A percentile compares a stretch with the other conserved stretches of the same genome.
Evolutionary conservation across 2,888 invertebrate species (phyloP).

Genomic region (Phaedon cochleariae): DNA sequence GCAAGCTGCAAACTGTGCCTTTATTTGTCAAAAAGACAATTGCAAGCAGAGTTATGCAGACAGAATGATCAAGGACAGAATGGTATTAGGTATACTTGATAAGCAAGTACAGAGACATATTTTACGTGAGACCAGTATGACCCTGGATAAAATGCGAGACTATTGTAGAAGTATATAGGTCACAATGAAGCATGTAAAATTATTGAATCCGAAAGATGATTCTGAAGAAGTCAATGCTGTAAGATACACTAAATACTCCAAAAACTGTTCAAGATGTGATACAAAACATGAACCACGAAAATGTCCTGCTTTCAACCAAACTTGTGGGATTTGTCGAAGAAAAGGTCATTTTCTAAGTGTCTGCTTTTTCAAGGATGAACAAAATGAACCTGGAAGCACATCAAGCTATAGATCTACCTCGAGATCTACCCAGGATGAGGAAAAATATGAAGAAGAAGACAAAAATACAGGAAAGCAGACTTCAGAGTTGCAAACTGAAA

Average conservation of each 20-base stretch:
- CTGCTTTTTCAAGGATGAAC: slow-evolving; percentile 2
- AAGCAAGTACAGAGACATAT: slow-evolving; percentile 5
- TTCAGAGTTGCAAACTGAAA: background rate
- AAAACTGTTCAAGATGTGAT: slow-evolving; percentile 6
- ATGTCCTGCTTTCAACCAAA: slow-evolving; percentile 12
- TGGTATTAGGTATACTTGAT: slow-evolving; percentile 1
- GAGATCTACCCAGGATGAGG: background rate
- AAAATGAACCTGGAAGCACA: background rate
- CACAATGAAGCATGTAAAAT: background rate
- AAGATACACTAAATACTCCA: background rate
- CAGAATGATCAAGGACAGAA: slow-evolving; percentile 1
- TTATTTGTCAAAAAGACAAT: slow-evolving; percentile 1
- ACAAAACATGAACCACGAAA: background rate
- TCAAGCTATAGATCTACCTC: too few species aligned
- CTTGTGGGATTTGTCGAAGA: background rate
- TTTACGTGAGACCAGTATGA: slow-evolving; percentile 9
- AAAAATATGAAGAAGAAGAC: background rate
- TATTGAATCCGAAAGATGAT: background rate
- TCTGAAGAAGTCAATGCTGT: slow-evolving; percentile 14
- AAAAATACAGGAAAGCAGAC: background rate
- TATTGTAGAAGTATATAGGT: slow-evolving; percentile 7
- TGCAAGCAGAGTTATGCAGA: slow-evolving; percentile 9
- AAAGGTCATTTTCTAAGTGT: background rate
- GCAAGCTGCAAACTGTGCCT: slow-evolving; percentile 13
- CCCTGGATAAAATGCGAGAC: background rate